A percentile compares a stretch with the other conserved stretches of the same genome.
phyloP scores from a whole-genome alignment of 2,797 vertebrate genomes.

The Phyllotis vaccarum region DNA sequence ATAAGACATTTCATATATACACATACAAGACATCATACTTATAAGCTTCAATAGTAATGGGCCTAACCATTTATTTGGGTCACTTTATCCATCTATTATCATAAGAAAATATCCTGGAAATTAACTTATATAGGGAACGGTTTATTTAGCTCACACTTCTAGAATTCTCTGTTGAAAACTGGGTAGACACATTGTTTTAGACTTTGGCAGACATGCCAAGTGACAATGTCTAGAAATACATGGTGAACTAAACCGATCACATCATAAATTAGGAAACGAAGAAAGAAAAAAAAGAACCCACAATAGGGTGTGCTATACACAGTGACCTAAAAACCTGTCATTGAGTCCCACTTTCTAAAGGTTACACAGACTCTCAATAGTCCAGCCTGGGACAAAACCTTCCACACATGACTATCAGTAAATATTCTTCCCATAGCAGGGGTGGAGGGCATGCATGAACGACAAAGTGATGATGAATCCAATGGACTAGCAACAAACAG shows the following conservation, averaged over 20 bases:
- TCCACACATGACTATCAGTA: neutral
- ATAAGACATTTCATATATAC: neutral
- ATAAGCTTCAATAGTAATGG: slow-evolving; percentile 1
- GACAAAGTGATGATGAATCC: neutral
- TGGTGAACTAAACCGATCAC: neutral
- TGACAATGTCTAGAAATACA: no score
- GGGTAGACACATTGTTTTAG: neutral
- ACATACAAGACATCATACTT: neutral
- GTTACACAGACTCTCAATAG: neutral
- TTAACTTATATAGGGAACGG: neutral
- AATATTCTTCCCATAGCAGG: neutral
- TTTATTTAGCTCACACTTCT: neutral
- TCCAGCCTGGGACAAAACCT: neutral
- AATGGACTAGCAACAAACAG: neutral
- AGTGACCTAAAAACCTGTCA: neutral
- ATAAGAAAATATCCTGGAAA: neutral
- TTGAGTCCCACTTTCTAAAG: neutral
- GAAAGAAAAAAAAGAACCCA: neutral
- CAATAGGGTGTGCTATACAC: neutral
- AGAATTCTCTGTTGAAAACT: neutral
- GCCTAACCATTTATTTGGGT: neutral
- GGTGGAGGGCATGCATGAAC: no score
- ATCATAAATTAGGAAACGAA: neutral
- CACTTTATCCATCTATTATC: neutral
- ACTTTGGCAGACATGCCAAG: neutral